Evolutionary conservation across 1,140 invertebrate species (phyloP).

Genomic region (Meloidogyne floridensis): DNA sequence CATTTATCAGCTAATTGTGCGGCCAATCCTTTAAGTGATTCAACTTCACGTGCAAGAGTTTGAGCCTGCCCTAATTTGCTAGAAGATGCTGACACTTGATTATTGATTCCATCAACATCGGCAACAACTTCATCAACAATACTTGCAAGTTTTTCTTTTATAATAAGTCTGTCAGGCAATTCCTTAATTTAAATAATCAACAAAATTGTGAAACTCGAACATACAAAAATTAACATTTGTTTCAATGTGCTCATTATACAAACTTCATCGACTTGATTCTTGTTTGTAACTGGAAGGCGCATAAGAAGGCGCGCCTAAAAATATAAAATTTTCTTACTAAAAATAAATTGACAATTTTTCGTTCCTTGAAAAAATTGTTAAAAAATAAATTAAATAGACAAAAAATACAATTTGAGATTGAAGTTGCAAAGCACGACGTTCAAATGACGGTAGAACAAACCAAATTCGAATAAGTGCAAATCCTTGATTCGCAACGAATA

Average conservation of each 20-base stretch:
- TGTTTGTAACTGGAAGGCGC: conserved; percentile 29
- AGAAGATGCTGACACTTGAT: not conserved
- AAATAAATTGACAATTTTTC: not conserved
- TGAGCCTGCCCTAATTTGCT: not conserved
- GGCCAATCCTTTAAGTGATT: conserved; percentile 17
- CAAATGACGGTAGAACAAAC: conserved; percentile 34
- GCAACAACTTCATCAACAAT: conserved; percentile 11
- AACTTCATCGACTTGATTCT: conserved; percentile 32
- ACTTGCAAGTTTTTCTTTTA: conserved; percentile 10
- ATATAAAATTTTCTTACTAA: not conserved
- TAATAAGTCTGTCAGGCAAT: conserved; percentile 20
- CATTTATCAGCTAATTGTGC: conserved; percentile 31
- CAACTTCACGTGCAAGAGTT: conserved; percentile 2
- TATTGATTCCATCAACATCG: conserved; percentile 12
- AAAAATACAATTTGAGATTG: conserved; percentile 27
- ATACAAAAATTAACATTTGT: conserved; percentile 13
- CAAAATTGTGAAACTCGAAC: not conserved
- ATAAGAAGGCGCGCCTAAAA: conserved; percentile 20
- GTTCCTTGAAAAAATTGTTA: too few relatives aligned
- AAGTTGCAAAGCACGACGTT: conserved; percentile 16
- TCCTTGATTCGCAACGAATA: conserved; percentile 36
- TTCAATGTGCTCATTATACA: conserved; percentile 31
- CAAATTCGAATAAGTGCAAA: conserved; percentile 38
- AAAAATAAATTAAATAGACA: too few relatives aligned
- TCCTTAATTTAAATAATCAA: conserved; percentile 10